Conservation (phyloP, 2,888 invertebrate genomes). For the Epicampocera succincta region DNA sequence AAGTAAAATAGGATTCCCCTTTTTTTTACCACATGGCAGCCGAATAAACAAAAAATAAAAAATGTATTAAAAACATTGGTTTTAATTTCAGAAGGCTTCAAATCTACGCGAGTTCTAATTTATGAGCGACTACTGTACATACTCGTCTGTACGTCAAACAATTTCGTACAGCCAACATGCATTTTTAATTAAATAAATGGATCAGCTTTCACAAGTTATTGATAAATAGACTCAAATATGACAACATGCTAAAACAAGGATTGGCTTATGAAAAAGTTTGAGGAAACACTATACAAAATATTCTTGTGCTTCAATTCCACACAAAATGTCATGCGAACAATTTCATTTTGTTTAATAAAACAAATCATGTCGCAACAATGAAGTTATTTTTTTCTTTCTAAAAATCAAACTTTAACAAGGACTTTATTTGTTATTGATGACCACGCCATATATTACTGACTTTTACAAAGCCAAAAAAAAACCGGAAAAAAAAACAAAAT, state of each 20-base stretch:
- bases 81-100: too few species aligned
- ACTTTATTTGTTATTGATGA: constrained; percentile 55
- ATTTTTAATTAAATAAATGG: constrained; percentile 66
- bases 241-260: constrained; percentile 57
- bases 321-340: constrained; percentile 9
- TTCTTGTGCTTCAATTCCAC: not conserved
- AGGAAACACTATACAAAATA: too few species aligned
- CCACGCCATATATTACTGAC: constrained; percentile 47
- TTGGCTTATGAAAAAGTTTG: constrained; percentile 31
- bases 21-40: too few species aligned
- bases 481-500: constrained; percentile 19
- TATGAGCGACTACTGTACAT: too few species aligned
- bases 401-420: constrained; percentile 51
- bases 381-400: not conserved
- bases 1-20: too few species aligned
- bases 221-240: constrained; percentile 39
- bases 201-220: constrained; percentile 52
- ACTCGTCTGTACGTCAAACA: not conserved
- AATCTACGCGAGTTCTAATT: too few species aligned
- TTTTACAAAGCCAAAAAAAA: not conserved
- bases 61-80: too few species aligned
- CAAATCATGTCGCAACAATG: constrained; percentile 44
- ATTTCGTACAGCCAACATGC: constrained; percentile 15
- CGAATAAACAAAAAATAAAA: too few species aligned
- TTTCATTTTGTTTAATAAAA: constrained; percentile 51